A percentile compares a stretch with the other conserved stretches of the same genome.
These are phyloP conservation scores for Laticauda laticaudata DNA, from an alignment of 2,113 vertebrate genomes.

Conservation along the genomic window DNA sequence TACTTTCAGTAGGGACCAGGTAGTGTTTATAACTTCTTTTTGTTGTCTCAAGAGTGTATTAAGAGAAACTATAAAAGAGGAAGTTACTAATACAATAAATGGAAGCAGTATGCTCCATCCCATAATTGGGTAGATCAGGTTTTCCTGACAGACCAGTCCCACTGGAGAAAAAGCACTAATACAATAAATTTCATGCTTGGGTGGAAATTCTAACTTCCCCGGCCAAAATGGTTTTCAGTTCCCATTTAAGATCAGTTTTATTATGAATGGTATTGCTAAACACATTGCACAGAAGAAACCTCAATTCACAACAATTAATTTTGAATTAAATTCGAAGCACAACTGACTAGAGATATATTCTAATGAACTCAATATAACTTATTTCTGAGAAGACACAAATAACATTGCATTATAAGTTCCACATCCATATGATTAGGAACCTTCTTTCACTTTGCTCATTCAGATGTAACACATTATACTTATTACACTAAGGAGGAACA, in stretches of 20 bases:
- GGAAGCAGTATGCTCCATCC: too few relatives aligned
- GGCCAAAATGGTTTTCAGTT: not conserved
- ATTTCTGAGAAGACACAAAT: not conserved
- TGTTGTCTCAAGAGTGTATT: not conserved
- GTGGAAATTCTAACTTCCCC: not conserved
- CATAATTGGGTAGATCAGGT: too few relatives aligned
- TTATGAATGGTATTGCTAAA: not conserved
- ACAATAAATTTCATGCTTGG: not conserved
- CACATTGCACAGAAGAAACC: not conserved
- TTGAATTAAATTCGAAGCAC: not conserved
- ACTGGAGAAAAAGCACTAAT: too few relatives aligned
- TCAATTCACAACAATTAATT: not conserved
- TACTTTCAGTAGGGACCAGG: not conserved
- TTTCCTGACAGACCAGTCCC: too few relatives aligned
- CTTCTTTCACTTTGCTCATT: not conserved
- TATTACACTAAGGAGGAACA: accelerated
- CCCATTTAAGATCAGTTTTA: not conserved
- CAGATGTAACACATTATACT: accelerated
- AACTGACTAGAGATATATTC: not conserved
- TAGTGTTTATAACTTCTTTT: not conserved
- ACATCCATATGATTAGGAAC: not conserved
- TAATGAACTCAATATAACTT: not conserved
- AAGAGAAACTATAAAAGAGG: not conserved
- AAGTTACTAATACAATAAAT: not conserved
- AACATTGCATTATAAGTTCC: not conserved